Percentiles rank a stretch among this genome's conserved stretches.
phyloP scores from a whole-genome alignment of 2,888 invertebrate species.

The Dermolepida albohirtum region DNA sequence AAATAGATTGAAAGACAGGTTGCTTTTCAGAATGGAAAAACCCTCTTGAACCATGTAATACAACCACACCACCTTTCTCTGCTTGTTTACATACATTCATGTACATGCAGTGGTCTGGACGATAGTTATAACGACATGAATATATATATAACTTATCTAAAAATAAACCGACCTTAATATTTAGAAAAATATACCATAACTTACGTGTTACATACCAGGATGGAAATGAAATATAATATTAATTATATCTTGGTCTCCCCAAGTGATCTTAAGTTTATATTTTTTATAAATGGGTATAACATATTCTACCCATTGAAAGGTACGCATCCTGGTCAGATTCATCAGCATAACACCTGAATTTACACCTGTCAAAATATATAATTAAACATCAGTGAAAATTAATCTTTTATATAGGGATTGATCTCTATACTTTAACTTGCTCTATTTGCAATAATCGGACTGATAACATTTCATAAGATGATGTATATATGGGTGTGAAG shows the following conservation, averaged over 20 bases:
- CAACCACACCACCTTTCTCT: slow-evolving; percentile 78
- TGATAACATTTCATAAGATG: too few relatives aligned
- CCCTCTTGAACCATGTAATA: slow-evolving; percentile 89
- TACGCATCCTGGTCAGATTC: slow-evolving; percentile 92
- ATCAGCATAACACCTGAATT: slow-evolving; percentile 98
- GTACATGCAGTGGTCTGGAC: slow-evolving; percentile 97
- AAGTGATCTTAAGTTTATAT: slow-evolving; percentile 88
- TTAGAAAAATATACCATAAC: slow-evolving; percentile 7
- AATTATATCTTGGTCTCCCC: slow-evolving; percentile 98
- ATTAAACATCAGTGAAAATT: too few relatives aligned
- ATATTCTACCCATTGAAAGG: slow-evolving; percentile 86
- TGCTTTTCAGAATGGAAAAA: slow-evolving; percentile 89
- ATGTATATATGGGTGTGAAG: too few relatives aligned
- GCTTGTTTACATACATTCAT: slow-evolving; percentile 81
- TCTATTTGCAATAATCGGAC: too few relatives aligned
- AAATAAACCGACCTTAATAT: slow-evolving; percentile 49
- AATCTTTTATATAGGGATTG: too few relatives aligned
- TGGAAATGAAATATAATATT: slow-evolving; percentile 90
- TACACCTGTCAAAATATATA: slow-evolving; percentile 72
- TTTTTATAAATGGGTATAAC: slow-evolving; percentile 86
- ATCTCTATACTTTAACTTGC: too few relatives aligned
- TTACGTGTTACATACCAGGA: slow-evolving; percentile 69
- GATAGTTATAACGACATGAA: slow-evolving; percentile 90
- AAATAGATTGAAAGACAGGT: slow-evolving; percentile 83
- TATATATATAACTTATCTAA: slow-evolving; percentile 81